Percentiles rank a stretch among this genome's conserved stretches.
Evolutionary conservation across 2,113 vertebrate species (phyloP).

Genomic region (Brachirus orientalis): DNA sequence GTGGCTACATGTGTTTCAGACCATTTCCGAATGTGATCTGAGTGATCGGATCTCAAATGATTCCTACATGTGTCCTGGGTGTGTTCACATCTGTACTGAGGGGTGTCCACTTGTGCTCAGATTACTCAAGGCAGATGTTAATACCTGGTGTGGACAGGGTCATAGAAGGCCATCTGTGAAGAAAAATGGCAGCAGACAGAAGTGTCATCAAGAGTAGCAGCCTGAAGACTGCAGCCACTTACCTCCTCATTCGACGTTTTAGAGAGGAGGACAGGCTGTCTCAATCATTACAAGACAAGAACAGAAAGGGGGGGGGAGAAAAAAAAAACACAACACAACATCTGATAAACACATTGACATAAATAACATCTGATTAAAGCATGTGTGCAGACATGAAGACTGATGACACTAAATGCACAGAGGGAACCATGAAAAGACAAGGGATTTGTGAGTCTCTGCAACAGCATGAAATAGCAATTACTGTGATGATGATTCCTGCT

Average conservation of each 20-base stretch:
- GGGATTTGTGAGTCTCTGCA: conserved; percentile 28
- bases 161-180: conserved; percentile 2
- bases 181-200: conserved; percentile 33
- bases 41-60: not conserved
- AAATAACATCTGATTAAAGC: conserved; percentile 48
- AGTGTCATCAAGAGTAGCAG: conserved; percentile 35
- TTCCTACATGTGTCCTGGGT: not conserved
- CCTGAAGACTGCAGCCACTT: conserved; percentile 41
- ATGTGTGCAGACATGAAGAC: conserved; percentile 12
- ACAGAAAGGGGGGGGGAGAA: not conserved
- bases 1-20: not conserved
- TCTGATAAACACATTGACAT: conserved; percentile 32
- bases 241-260: conserved; percentile 9
- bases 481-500: conserved; percentile 42
- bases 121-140: not conserved
- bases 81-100: not conserved
- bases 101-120: not conserved
- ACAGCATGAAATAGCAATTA: conserved; percentile 44
- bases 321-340: conserved; percentile 2
- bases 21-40: not conserved
- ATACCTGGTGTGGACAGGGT: conserved; percentile 18
- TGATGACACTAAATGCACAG: conserved; percentile 12
- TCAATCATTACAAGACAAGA: not conserved
- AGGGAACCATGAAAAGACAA: conserved; percentile 9
- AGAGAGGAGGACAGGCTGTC: conserved; percentile 4